Percentiles rank a stretch among this genome's conserved stretches.
Evolutionary conservation across 2,797 vertebrate genomes (phyloP).

Genomic region (Acanthurus leucopareius): DNA sequence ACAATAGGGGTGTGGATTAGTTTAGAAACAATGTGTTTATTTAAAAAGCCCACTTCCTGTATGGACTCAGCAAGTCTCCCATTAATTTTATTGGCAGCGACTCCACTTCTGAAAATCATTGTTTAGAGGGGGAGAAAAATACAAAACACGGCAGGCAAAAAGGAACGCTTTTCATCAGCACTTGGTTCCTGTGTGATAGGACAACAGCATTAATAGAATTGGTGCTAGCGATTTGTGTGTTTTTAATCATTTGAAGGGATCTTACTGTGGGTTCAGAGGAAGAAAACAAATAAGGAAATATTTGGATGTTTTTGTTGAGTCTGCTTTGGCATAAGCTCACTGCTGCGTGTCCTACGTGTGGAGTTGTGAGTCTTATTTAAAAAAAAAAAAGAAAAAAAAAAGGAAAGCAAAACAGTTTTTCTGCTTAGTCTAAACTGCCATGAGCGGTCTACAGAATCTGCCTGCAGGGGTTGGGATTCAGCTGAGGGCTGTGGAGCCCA

Average conservation of each 20-base stretch:
- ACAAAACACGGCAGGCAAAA: conserved; percentile 78
- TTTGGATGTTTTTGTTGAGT: conserved; percentile 78
- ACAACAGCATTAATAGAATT: conserved; percentile 68
- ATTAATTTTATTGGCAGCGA: conserved; percentile 87
- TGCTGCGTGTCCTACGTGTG: conserved; percentile 62
- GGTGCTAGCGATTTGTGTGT: conserved; percentile 65
- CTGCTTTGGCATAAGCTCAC: conserved; percentile 48
- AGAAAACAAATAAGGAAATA: conserved; percentile 68
- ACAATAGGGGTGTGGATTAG: conserved; percentile 90
- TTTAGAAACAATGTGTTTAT: conserved; percentile 92
- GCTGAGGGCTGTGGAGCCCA: conserved; percentile 77
- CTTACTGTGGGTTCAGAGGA: conserved; percentile 55
- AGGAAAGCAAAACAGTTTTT: conserved; percentile 72
- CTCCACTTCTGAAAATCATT: conserved; percentile 85
- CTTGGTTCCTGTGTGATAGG: conserved; percentile 83
- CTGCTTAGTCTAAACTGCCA: conserved; percentile 74
- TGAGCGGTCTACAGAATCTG: conserved; percentile 70
- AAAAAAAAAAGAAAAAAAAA: conserved; percentile 18
- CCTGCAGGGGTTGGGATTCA: conserved; percentile 75
- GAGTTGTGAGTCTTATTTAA: conserved; percentile 61
- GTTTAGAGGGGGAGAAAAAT: conserved; percentile 75
- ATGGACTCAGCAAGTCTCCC: conserved; percentile 86
- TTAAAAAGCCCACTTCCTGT: conserved; percentile 88
- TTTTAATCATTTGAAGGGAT: conserved; percentile 72
- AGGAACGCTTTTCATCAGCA: conserved; percentile 71